Percentiles rank a stretch among this genome's conserved stretches.
phyloP scores from a whole-genome alignment of 2,888 invertebrate species.

The Drosophila pegasa region DNA sequence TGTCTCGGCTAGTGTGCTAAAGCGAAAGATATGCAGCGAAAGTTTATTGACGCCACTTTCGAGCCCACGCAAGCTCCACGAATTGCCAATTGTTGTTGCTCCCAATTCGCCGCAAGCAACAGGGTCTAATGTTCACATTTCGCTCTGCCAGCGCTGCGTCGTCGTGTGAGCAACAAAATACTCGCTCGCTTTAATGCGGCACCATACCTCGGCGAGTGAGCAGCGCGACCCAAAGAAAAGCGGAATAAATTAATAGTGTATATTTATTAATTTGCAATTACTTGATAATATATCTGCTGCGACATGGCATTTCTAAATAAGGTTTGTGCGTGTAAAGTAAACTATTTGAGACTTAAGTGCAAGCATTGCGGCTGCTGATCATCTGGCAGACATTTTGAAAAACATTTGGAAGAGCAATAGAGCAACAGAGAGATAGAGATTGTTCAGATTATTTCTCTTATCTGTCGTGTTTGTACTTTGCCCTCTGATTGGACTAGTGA shows the following conservation, averaged over 20 bases:
- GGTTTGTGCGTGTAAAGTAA: slow-evolving; percentile 36
- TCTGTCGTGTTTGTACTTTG: slow-evolving; percentile 68
- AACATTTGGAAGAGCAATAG: slow-evolving; percentile 9
- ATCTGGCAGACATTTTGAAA: slow-evolving; percentile 50
- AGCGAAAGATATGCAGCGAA: slow-evolving; percentile 29
- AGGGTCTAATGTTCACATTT: slow-evolving; percentile 61
- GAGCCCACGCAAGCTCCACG: slow-evolving; percentile 25
- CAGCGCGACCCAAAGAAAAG: slow-evolving; percentile 40
- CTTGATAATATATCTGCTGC: slow-evolving; percentile 19
- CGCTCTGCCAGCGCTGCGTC: slow-evolving; percentile 24
- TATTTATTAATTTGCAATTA: slow-evolving; percentile 22
- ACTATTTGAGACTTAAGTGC: background rate
- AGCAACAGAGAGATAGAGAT: slow-evolving; percentile 21
- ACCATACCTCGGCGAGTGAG: slow-evolving; percentile 42
- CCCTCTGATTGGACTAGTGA: slow-evolving; percentile 57
- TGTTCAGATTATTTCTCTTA: slow-evolving; percentile 33
- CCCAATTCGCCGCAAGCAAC: slow-evolving; percentile 18
- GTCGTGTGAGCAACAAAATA: slow-evolving; percentile 30
- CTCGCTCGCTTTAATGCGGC: slow-evolving; percentile 57
- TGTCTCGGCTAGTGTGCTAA: slow-evolving; percentile 35
- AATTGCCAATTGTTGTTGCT: slow-evolving; percentile 9
- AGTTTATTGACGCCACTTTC: slow-evolving; percentile 33
- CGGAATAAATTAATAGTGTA: slow-evolving; percentile 9
- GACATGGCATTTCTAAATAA: slow-evolving; percentile 78
- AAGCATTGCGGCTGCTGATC: slow-evolving; percentile 56